These are phyloP conservation scores for Notarius lentiginosus DNA, from an alignment of 2,113 vertebrate species.

Conservation along the genomic window DNA sequence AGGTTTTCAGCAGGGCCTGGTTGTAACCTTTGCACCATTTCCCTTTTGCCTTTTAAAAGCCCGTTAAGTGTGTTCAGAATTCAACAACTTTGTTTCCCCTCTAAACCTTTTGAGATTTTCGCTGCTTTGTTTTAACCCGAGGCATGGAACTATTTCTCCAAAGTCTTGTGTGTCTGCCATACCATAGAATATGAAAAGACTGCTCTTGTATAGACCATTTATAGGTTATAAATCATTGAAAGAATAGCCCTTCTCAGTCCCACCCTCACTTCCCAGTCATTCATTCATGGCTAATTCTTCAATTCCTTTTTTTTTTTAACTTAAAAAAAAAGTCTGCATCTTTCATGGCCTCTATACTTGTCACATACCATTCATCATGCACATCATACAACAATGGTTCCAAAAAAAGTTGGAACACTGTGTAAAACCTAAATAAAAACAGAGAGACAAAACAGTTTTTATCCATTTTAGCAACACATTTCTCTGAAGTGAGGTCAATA, in stretches of 20 bases:
- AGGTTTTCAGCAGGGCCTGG: not conserved
- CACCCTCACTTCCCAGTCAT: constrained; percentile 3
- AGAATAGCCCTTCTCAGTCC: not conserved
- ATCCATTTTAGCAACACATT: not conserved
- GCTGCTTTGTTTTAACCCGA: not conserved
- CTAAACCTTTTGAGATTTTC: not conserved
- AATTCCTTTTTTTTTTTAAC: not conserved
- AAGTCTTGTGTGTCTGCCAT: not conserved
- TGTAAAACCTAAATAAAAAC: not conserved
- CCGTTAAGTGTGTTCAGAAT: not conserved
- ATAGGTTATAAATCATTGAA: constrained; percentile 7
- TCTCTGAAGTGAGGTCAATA: not conserved
- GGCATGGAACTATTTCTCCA: not conserved
- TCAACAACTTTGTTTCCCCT: not conserved
- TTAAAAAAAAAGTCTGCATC: not conserved
- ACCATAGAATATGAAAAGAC: constrained; percentile 12
- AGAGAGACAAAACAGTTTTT: not conserved
- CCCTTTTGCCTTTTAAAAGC: not conserved
- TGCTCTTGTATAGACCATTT: not conserved
- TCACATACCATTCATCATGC: not conserved
- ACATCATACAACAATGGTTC: no score
- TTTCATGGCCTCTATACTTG: not conserved
- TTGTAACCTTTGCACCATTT: constrained; percentile 10
- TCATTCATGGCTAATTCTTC: not conserved
- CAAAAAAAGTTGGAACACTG: no score